These are phyloP conservation scores for Scolanthus callimorphus DNA, from an alignment of 92 coral and sea anemone species.

Conservation along the genomic window DNA sequence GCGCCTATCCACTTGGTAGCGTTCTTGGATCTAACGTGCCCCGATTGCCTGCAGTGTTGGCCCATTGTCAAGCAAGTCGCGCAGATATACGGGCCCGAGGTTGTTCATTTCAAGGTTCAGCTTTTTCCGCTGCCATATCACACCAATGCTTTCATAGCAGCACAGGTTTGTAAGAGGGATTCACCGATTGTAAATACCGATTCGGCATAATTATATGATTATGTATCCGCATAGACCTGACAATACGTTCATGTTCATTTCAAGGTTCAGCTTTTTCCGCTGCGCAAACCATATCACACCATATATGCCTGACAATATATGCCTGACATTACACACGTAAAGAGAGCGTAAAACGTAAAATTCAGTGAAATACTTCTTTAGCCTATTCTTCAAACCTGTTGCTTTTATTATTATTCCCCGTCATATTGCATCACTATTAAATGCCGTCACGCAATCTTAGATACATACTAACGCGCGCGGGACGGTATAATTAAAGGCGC, in stretches of 20 bases:
- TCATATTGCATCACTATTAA: no score
- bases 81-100: slow-evolving; percentile 60
- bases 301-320: no score
- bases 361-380: no score
- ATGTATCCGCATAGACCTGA: slow-evolving; percentile 53
- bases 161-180: slow-evolving; percentile 50
- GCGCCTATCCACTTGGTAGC: slow-evolving; percentile 68
- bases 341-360: no score
- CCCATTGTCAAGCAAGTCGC: slow-evolving; percentile 71
- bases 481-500: no score
- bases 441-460: no score
- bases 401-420: no score
- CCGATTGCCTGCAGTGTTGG: slow-evolving; percentile 69
- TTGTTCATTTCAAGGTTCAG: slow-evolving; percentile 47
- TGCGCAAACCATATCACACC: slow-evolving; percentile 78
- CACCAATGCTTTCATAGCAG: slow-evolving; percentile 76
- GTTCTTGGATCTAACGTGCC: slow-evolving; percentile 69
- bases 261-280: slow-evolving; percentile 57
- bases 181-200: no score
- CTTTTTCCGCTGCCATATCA: slow-evolving; percentile 74
- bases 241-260: slow-evolving; percentile 54
- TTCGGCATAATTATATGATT: no score
- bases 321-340: no score
- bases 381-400: no score
- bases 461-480: no score